Base-by-base conservation (phyloP, 1,140 invertebrate genomes). In the Drosophila rufa region DNA sequence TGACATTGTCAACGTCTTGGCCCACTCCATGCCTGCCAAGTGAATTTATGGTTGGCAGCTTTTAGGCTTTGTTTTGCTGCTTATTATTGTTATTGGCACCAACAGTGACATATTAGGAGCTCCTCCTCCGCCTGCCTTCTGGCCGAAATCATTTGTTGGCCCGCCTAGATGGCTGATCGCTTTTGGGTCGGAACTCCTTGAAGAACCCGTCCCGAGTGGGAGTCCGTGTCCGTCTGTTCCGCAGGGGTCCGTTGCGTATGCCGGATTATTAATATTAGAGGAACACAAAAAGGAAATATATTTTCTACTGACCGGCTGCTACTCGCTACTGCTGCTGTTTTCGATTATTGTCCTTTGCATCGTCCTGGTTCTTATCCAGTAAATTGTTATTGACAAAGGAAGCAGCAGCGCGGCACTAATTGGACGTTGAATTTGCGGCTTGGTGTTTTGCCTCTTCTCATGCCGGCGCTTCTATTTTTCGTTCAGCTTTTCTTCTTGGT, bases 21-120 rank as follows among this genome's bases (percentile, higher is more conserved):
- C 17, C 55, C 60, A 43, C 56, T 55, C 22, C 27, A 45, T 55
- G 42, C 53, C 61, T 51, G 66, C 40, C 59, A 80, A 58, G 66
- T 81, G 79, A 90, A 89, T 89, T 89, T 89, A 89, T 89, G 85
- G 81, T 83, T 85, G 85, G 61, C 85, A 89, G 85, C 85, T 89
- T 89, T 90, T 90, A 89, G 85, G 85, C 85, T 89, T 89, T 89
- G 85, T 89, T 89, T 89, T 89, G 85, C 85, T 85, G 85, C 85
- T 89, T 89, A 89, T 89, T 89, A 89, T 89, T 89, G 85, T 89
- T 89, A 89, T 89, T 89, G 85, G 85, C 85, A 89, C 85, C 85
- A 89, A 89, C 85, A 89, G 85, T 89, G 85, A 89, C 85, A 89
- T 90, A 89, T 89, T 89, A 89, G 81, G 74, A 90, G 80, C 53